phyloP scores from a whole-genome alignment of 2,113 vertebrate species.

The Platanista minor region DNA sequence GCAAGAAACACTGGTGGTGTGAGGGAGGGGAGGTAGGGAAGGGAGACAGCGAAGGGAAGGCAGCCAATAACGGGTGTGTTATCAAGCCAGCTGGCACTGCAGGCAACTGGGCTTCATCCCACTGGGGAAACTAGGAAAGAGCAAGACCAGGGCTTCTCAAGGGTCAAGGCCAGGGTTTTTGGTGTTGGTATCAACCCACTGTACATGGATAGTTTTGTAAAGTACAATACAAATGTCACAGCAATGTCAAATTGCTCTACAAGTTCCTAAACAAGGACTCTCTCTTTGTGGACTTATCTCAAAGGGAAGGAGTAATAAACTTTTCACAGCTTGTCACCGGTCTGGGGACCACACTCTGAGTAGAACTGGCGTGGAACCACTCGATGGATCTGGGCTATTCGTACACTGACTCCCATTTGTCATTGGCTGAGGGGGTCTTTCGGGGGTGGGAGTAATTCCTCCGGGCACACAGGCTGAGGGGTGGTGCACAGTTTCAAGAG shows the following conservation, averaged over 20 bases:
- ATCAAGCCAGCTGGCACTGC: background rate
- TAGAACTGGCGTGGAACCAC: background rate
- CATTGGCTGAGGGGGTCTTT: background rate
- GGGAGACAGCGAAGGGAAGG: background rate
- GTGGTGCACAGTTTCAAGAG: background rate
- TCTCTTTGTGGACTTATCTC: background rate
- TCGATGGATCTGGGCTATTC: background rate
- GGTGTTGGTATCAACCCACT: background rate
- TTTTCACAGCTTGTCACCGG: background rate
- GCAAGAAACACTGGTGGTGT: background rate
- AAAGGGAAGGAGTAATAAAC: background rate
- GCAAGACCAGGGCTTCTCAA: background rate
- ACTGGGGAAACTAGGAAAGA: background rate
- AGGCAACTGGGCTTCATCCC: background rate
- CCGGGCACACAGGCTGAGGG: background rate
- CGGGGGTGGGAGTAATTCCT: background rate
- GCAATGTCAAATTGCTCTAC: background rate
- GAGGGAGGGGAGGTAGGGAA: background rate
- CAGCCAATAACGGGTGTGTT: background rate
- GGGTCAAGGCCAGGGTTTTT: background rate
- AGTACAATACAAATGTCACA: background rate
- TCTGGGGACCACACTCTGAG: background rate
- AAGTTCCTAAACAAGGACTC: background rate
- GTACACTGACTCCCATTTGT: background rate
- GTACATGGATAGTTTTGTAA: slow-evolving; percentile 11